Conservation (phyloP, 2,113 vertebrate species). For the Corvus hawaiiensis region DNA sequence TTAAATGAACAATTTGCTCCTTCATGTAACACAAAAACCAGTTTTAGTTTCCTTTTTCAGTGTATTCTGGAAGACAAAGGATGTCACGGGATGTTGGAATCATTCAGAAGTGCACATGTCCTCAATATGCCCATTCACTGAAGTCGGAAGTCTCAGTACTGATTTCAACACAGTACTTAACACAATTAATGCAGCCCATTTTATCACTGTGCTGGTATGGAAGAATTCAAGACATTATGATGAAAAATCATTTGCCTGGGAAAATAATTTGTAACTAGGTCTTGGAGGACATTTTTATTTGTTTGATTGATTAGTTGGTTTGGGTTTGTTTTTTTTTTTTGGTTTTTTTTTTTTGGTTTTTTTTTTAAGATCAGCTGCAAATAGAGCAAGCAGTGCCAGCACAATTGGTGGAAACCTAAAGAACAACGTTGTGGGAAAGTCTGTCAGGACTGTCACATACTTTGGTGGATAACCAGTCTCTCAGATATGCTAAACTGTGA, state of each 20-base stretch:
- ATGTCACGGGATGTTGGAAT: background rate
- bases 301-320: background rate
- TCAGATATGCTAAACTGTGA: background rate
- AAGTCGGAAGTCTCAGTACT: background rate
- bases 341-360: background rate
- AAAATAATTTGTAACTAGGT: background rate
- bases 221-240: background rate
- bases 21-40: background rate
- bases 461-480: background rate
- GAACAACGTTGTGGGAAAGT: background rate
- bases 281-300: background rate
- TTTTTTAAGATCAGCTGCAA: background rate
- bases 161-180: background rate
- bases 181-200: background rate
- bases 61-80: background rate
- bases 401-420: background rate
- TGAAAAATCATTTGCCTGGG: background rate
- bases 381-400: background rate
- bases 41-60: background rate
- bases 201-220: background rate
- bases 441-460: background rate
- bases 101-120: background rate
- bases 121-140: background rate
- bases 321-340: accelerated
- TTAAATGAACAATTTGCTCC: background rate